Evolutionary conservation across 64 coral and sea anemone species (phyloP).

Genomic region (Anthopleura sola): DNA sequence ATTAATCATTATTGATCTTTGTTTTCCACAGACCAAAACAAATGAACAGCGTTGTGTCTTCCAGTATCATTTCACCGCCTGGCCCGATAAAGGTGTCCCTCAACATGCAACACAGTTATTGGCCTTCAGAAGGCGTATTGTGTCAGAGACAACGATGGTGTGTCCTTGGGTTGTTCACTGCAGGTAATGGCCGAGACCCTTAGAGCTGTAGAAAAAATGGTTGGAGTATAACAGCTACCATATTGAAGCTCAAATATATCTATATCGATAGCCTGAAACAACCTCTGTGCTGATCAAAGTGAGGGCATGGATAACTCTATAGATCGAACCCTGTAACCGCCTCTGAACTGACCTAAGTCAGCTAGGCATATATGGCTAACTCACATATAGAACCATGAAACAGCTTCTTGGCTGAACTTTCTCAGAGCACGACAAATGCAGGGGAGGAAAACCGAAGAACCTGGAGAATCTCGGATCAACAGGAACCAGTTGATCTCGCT

Average conservation of each 20-base stretch:
- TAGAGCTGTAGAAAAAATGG: too few species aligned
- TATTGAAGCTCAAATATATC: neutral
- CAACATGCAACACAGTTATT: conserved; percentile 36
- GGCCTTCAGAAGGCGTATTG: conserved; percentile 39
- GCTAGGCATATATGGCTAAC: too few species aligned
- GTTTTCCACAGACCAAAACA: neutral
- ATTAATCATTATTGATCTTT: neutral
- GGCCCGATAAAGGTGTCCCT: conserved; percentile 54
- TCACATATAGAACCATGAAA: too few species aligned
- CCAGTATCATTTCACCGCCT: conserved; percentile 51
- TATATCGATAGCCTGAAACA: too few species aligned
- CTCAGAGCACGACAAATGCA: too few species aligned
- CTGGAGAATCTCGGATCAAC: too few species aligned
- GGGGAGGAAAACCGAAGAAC: too few species aligned
- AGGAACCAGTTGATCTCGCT: too few species aligned
- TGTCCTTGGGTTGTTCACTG: conserved; percentile 50
- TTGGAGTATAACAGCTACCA: too few species aligned
- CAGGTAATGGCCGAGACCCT: conserved; percentile 27
- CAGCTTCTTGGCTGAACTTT: too few species aligned
- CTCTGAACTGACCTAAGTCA: neutral
- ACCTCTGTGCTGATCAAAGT: neutral
- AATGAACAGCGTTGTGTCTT: neutral
- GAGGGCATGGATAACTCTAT: neutral
- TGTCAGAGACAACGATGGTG: neutral
- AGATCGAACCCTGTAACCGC: neutral